Conservation (phyloP, 2,797 vertebrate species). For the Coregonus suidteri region DNA sequence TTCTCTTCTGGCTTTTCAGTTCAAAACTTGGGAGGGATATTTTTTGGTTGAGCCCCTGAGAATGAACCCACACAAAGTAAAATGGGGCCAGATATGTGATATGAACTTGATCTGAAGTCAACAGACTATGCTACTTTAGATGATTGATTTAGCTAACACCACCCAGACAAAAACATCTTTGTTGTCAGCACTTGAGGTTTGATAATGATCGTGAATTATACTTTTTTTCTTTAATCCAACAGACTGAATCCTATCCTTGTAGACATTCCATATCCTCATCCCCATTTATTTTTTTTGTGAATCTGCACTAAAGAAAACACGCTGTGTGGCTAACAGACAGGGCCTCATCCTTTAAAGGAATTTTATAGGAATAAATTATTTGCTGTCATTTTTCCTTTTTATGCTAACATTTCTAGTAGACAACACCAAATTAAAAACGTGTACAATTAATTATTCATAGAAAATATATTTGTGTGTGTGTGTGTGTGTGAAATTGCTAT, state of each 20-base stretch:
- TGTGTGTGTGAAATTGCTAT: too few species aligned
- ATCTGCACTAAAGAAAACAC: conserved; percentile 8
- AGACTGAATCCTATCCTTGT: too few species aligned
- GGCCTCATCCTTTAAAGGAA: conserved; percentile 6
- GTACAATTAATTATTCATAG: too few species aligned
- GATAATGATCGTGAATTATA: not conserved
- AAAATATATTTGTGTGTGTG: too few species aligned
- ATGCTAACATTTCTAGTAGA: too few species aligned
- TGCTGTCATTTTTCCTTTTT: too few species aligned
- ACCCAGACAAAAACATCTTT: conserved; percentile 9
- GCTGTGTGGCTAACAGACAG: not conserved
- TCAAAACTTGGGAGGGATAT: not conserved
- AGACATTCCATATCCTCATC: too few species aligned
- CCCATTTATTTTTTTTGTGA: not conserved
- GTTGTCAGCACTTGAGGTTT: not conserved
- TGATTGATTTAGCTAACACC: not conserved
- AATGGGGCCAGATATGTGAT: not conserved
- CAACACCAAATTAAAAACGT: too few species aligned
- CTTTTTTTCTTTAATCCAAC: not conserved
- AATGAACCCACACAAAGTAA: not conserved
- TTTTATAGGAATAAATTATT: too few species aligned
- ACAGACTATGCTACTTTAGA: not conserved
- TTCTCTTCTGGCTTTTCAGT: conserved; percentile 10
- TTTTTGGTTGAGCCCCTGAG: not conserved
- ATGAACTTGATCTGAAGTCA: not conserved